Conservation (phyloP, 1,140 invertebrate genomes). For the Meloidogyne chitwoodi region DNA sequence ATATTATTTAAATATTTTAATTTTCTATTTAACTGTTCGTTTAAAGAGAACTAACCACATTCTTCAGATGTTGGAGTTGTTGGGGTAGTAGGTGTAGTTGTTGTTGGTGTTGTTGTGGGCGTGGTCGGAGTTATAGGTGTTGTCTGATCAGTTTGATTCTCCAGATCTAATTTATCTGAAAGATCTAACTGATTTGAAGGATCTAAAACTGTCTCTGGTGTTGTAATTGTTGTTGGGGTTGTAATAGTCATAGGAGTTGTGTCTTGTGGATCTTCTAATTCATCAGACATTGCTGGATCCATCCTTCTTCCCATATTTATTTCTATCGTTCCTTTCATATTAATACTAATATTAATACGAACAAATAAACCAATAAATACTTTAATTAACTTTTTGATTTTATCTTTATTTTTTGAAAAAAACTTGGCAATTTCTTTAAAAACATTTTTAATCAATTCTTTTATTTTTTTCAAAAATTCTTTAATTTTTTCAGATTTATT, state of each 20-base stretch:
- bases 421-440: not conserved
- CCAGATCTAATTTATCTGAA: no score
- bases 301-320: not conserved
- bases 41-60: no score
- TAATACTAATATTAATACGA: not conserved
- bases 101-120: not conserved
- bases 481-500: not conserved
- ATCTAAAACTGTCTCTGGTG: no score
- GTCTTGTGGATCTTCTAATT: not conserved
- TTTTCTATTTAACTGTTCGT: no score
- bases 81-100: not conserved
- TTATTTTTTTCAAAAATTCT: not conserved
- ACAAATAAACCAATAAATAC: not conserved
- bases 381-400: not conserved
- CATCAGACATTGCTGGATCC: not conserved
- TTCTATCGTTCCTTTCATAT: not conserved
- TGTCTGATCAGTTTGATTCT: no score
- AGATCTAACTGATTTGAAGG: no score
- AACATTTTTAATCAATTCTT: not conserved
- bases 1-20: no score
- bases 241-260: no score
- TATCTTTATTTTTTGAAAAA: not conserved
- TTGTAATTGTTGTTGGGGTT: not conserved
- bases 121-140: no score
- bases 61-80: no score